Percentiles rank a stretch among this genome's conserved stretches.
Conservation (phyloP, 2,797 vertebrate species). For the Pitangus sulphuratus region DNA sequence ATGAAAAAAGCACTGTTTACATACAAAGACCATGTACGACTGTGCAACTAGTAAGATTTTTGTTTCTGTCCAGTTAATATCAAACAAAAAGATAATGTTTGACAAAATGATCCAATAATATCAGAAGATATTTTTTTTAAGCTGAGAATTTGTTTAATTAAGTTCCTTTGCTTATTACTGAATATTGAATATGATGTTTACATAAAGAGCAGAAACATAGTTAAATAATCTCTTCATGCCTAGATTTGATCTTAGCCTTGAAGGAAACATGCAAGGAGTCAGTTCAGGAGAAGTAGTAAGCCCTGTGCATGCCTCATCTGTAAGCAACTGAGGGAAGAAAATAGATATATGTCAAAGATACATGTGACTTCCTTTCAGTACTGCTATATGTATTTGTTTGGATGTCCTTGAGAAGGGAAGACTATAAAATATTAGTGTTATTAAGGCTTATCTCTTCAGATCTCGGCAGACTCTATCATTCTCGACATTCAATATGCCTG, state of each 20-base stretch:
- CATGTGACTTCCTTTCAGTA: neutral
- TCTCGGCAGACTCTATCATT: conserved; percentile 15
- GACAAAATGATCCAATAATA: neutral
- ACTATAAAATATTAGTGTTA: conserved; percentile 23
- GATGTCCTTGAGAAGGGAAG: conserved; percentile 47
- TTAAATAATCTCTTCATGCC: neutral
- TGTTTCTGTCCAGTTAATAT: neutral
- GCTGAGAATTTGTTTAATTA: neutral
- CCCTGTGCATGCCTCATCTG: neutral
- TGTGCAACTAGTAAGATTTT: neutral
- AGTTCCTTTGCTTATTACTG: neutral
- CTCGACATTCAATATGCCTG: conserved; percentile 6
- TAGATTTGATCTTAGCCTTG: neutral
- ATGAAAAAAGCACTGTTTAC: neutral
- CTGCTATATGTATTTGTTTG: neutral
- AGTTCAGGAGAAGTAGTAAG: neutral
- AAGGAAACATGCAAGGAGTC: neutral
- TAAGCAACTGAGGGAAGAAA: neutral
- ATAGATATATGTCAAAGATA: neutral
- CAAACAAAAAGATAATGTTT: neutral
- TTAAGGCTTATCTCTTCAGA: conserved; percentile 43
- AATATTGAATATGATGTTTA: neutral
- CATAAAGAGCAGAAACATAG: neutral
- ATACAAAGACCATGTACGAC: neutral
- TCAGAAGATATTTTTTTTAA: neutral